Evolutionary conservation across 2,888 invertebrate species (phyloP).

Genomic region (Heliconius cydno): DNA sequence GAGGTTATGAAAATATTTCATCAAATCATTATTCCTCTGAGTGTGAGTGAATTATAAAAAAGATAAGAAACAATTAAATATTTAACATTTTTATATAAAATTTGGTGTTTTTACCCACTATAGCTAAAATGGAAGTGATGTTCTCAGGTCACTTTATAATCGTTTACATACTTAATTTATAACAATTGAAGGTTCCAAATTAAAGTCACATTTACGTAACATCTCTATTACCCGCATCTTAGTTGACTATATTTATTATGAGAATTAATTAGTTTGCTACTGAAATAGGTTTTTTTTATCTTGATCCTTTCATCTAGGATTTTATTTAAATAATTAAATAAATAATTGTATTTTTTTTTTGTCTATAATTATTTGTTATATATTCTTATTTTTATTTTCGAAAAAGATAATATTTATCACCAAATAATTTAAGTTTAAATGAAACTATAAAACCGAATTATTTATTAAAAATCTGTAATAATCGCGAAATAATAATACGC

Average conservation of each 20-base stretch:
- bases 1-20: background rate
- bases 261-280: slow-evolving; percentile 3
- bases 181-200: slow-evolving; percentile 25
- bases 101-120: background rate
- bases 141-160: slow-evolving; percentile 22
- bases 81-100: background rate
- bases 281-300: too few species aligned
- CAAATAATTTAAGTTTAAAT: background rate
- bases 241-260: background rate
- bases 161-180: slow-evolving; percentile 19
- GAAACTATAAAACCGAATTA: too few species aligned
- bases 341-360: background rate
- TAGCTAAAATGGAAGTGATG: background rate
- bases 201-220: slow-evolving; percentile 27
- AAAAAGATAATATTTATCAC: background rate
- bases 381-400: background rate
- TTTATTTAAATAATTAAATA: background rate
- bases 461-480: too few species aligned
- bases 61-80: too few species aligned
- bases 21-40: too few species aligned
- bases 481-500: too few species aligned
- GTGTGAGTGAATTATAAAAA: too few species aligned
- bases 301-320: background rate
- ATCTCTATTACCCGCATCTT: slow-evolving; percentile 32
- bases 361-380: background rate